Base-by-base conservation (phyloP, 2,113 vertebrate species). In the Monarcha castaneiventris region DNA sequence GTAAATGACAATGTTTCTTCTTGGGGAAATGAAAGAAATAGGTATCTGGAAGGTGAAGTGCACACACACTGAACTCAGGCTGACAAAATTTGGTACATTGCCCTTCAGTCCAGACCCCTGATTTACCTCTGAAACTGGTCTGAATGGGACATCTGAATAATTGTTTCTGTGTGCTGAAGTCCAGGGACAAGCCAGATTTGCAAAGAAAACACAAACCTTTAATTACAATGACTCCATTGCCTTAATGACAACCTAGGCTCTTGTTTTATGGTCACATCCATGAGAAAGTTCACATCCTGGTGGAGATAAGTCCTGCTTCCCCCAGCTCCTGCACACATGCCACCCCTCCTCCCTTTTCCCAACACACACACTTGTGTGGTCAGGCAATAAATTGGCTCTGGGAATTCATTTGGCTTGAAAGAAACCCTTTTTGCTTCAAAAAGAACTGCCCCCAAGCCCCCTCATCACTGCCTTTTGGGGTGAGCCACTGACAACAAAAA, bases 281-380 rank as follows among this genome's bases (percentile, higher is more conserved):
- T 77, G 52, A 86, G 59, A 43, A 63, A 73, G 11, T 26, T 83
- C 41, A 82, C 29, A 75, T 71, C 37, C 17, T 81, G 54, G 4
- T 69, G n/a, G 61, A 81, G 29, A 4, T 20, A 72, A 37, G 66
- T 49, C 73, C 22, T 6, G 2, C 23, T 78, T 16, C 13, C 8
- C 43, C 29, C 0, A 0, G 13, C 48, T 82, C 21, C 35, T 1
- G 0, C 15, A 51, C 48, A 43, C 8, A 5, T 20, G 12, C 26
- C 35, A 35, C 33, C 8, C 37, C 4, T 71, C 61, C 37, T 89
- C 14, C 44, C 43, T 78, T 81, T 62, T 79, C 30, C 17, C 48
- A 75, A 29, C 26, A 61, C 30, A 64, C 32, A 55, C 6, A 19
- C 29, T 64, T 23, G 8, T 33, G 54, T 58, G 58, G 13, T 16